Evolutionary conservation across 2,888 invertebrate species (phyloP).

Genomic region (Eupeodes luniger): DNA sequence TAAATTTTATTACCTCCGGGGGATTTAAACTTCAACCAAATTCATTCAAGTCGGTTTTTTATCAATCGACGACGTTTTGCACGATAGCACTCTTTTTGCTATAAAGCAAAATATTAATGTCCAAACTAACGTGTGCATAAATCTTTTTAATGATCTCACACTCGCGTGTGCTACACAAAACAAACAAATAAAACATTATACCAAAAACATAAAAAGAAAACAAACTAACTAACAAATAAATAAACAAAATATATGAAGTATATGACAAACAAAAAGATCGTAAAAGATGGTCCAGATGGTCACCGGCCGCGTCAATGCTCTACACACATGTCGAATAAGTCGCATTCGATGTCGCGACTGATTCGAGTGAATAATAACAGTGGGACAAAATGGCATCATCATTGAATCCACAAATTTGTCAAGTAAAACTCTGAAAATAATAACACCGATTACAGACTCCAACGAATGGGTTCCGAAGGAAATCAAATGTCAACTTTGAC

Average conservation of each 20-base stretch:
- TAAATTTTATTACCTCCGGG: slow-evolving; percentile 28
- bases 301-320: slow-evolving; percentile 28
- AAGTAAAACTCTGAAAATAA: background rate
- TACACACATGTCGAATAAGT: slow-evolving; percentile 32
- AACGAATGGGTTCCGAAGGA: too few relatives aligned
- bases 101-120: slow-evolving; percentile 23
- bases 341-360: background rate
- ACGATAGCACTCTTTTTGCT: slow-evolving; percentile 52
- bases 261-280: slow-evolving; percentile 2
- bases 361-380: background rate
- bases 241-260: slow-evolving; percentile 2
- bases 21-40: background rate
- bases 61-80: slow-evolving; percentile 33
- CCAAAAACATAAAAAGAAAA: background rate
- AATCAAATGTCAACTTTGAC: too few relatives aligned
- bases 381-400: background rate
- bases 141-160: slow-evolving; percentile 59
- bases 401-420: background rate
- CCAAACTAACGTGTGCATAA: slow-evolving; percentile 56
- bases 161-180: slow-evolving; percentile 55
- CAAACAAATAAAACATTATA: slow-evolving; percentile 52
- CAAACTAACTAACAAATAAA: slow-evolving; percentile 41
- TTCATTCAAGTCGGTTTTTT: slow-evolving; percentile 26
- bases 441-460: too few relatives aligned
- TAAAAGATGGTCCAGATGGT: slow-evolving; percentile 67